A percentile compares a stretch with the other conserved stretches of the same genome.
phyloP scores from a whole-genome alignment of 2,113 vertebrate genomes.

The Narcine bancroftii region DNA sequence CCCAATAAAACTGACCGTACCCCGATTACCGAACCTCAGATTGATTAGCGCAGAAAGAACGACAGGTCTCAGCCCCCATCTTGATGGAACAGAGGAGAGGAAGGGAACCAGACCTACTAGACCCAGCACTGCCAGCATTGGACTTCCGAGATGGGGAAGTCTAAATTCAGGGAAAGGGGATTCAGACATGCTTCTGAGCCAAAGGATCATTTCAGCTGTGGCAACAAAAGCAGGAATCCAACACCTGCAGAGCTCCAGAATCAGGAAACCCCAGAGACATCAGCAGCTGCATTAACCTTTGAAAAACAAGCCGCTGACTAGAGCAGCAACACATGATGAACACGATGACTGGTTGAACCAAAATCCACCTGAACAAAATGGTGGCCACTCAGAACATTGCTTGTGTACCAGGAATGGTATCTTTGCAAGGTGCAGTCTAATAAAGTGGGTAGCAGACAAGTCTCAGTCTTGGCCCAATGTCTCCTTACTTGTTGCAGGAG shows the following conservation, averaged over 20 bases:
- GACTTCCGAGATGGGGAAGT: not conserved
- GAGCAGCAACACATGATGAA: not conserved
- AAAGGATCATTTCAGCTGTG: too few species aligned
- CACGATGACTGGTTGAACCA: not conserved
- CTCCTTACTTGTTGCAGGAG: slow-evolving; percentile 83
- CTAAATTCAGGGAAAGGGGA: not conserved
- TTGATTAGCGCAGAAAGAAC: not conserved
- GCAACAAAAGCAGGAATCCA: not conserved
- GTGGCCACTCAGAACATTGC: not conserved
- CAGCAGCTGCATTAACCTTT: not conserved
- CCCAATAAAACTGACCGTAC: not conserved
- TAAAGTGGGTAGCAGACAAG: not conserved
- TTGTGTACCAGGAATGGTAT: not conserved
- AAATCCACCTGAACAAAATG: not conserved
- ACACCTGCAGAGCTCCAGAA: not conserved
- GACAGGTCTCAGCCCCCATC: not conserved
- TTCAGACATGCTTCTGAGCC: not conserved
- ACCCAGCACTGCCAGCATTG: not conserved
- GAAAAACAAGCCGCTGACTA: not conserved
- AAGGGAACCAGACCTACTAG: not conserved
- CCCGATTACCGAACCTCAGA: not conserved
- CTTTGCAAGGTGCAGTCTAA: not conserved
- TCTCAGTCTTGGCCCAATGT: not conserved
- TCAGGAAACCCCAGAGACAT: not conserved
- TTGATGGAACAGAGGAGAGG: not conserved